A percentile compares a stretch with the other conserved stretches of the same genome.
Conservation (phyloP, 2,797 vertebrate genomes). For the Pangasius larnaudii region DNA sequence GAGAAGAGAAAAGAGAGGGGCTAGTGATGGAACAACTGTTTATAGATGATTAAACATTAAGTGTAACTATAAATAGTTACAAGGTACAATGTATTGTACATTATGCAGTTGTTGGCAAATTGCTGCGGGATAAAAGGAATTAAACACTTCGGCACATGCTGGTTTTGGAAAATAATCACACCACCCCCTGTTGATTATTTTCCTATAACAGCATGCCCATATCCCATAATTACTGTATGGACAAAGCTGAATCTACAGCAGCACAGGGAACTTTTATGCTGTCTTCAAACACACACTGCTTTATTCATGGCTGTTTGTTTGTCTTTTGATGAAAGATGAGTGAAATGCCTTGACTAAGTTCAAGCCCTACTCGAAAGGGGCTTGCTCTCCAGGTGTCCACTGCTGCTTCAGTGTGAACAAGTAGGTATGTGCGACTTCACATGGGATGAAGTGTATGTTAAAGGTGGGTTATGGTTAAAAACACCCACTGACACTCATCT, state of each 20-base stretch:
- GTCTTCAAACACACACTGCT: conserved; percentile 29
- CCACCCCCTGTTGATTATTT: neutral
- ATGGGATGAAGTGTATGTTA: conserved; percentile 37
- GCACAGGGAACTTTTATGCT: neutral
- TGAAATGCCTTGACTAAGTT: conserved; percentile 5
- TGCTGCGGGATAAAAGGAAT: neutral
- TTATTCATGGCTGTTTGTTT: conserved; percentile 42
- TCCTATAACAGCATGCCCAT: neutral
- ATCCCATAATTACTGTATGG: neutral
- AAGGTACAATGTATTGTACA: neutral
- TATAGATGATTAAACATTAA: neutral
- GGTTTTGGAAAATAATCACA: neutral
- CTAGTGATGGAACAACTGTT: neutral
- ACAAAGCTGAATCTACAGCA: conserved; percentile 32
- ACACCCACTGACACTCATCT: conserved; percentile 22
- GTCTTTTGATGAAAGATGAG: conserved; percentile 27
- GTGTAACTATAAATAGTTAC: neutral
- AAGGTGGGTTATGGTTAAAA: conserved; percentile 36
- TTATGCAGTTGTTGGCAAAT: neutral
- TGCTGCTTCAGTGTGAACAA: neutral
- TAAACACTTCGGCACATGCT: neutral
- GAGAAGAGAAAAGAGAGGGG: neutral
- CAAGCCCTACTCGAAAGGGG: conserved; percentile 23
- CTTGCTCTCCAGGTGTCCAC: neutral
- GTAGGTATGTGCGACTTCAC: conserved; percentile 25